Evolutionary conservation across 2,113 vertebrate genomes (phyloP).

Genomic region (Hypomesus transpacificus): DNA sequence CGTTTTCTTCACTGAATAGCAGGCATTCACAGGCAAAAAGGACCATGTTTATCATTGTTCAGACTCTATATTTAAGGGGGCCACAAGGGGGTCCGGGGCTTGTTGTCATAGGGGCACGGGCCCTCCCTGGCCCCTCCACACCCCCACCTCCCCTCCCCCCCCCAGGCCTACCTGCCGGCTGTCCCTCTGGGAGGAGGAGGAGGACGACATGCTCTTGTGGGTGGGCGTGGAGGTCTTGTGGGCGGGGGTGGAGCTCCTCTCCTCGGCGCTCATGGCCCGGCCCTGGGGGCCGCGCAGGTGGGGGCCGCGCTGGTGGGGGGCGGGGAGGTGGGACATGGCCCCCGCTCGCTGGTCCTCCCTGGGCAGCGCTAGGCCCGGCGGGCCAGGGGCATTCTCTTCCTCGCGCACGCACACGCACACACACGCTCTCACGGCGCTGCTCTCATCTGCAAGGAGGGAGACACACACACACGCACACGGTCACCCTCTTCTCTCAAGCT

Average conservation of each 20-base stretch:
- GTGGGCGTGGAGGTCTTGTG: slow-evolving; percentile 88
- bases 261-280: slow-evolving; percentile 89
- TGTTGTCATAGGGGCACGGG: slow-evolving; percentile 8
- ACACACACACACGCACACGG: not conserved
- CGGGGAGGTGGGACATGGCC: slow-evolving; percentile 63
- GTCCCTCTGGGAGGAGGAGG: slow-evolving; percentile 88
- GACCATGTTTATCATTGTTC: no score
- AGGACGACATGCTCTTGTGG: slow-evolving; percentile 92
- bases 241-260: slow-evolving; percentile 80
- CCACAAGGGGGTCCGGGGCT: no score
- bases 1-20: no score
- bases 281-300: slow-evolving; percentile 59
- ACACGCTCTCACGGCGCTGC: slow-evolving; percentile 2
- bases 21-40: no score
- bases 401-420: slow-evolving; percentile 41
- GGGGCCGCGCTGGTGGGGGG: slow-evolving; percentile 49
- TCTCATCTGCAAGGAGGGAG: slow-evolving; percentile 47
- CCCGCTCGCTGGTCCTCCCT: slow-evolving; percentile 45
- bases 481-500: not conserved
- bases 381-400: slow-evolving; percentile 52
- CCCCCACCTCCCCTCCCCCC: not conserved
- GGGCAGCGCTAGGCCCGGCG: slow-evolving; percentile 36
- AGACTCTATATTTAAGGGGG: no score
- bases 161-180: slow-evolving; percentile 85
- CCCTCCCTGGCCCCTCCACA: not conserved